Percentiles rank a stretch among this genome's conserved stretches.
Evolutionary conservation across 2,888 invertebrate species (phyloP).

Genomic region (Myopa testacea): DNA sequence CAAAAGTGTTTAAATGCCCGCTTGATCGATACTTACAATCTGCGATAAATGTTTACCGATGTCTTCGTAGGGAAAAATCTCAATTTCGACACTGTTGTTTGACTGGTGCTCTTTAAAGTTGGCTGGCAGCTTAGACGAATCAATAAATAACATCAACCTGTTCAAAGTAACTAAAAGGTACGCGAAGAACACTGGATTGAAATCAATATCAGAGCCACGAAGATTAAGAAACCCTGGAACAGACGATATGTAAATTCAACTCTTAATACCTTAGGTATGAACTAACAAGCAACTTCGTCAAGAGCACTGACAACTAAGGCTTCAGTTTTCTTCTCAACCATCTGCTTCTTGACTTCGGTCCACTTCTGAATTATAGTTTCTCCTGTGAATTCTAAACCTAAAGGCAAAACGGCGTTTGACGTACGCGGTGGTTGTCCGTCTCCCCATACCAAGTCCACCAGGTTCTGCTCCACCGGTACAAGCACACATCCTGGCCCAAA

Average conservation of each 20-base stretch:
- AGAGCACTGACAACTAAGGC: slow-evolving; percentile 82
- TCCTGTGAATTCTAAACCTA: slow-evolving; percentile 72
- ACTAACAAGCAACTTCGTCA: slow-evolving; percentile 89
- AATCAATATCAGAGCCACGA: slow-evolving; percentile 91
- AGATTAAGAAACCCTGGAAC: slow-evolving; percentile 84
- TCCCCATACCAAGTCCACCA: slow-evolving; percentile 81
- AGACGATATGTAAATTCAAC: neutral
- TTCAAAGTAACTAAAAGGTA: slow-evolving; percentile 76
- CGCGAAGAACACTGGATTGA: slow-evolving; percentile 90
- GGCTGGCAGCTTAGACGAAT: slow-evolving; percentile 71
- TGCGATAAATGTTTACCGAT: slow-evolving; percentile 69
- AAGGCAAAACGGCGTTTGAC: slow-evolving; percentile 69
- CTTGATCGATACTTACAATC: slow-evolving; percentile 50
- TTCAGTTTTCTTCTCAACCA: slow-evolving; percentile 74
- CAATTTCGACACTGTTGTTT: slow-evolving; percentile 70
- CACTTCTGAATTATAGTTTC: slow-evolving; percentile 77
- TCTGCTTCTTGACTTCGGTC: slow-evolving; percentile 72
- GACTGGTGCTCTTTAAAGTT: slow-evolving; percentile 72
- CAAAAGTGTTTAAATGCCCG: neutral
- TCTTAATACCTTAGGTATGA: neutral
- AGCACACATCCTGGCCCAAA: slow-evolving; percentile 74
- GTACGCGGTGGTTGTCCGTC: slow-evolving; percentile 71
- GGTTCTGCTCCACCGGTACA: slow-evolving; percentile 75
- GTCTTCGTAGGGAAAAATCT: slow-evolving; percentile 71
- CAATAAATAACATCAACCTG: slow-evolving; percentile 75